A percentile compares a stretch with the other conserved stretches of the same genome.
phyloP scores from a whole-genome alignment of 30 jellyfish, hydroid and myxozoan genomes.

The Aurelia aurita region DNA sequence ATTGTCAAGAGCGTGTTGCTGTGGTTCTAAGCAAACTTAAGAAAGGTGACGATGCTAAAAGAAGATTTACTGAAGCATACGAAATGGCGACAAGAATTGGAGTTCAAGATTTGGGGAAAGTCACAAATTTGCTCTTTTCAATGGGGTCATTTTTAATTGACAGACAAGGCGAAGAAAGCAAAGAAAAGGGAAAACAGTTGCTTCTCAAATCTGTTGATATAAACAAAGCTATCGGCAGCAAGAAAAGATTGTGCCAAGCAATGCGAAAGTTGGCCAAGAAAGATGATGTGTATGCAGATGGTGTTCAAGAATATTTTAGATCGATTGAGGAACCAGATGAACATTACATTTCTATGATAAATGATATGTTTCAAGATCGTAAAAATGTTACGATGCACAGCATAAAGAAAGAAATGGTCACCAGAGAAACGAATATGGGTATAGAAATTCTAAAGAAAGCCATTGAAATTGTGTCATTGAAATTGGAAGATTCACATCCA shows the following conservation, averaged over 20 bases:
- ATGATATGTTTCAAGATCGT: neutral
- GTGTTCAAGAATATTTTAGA: neutral
- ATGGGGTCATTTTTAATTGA: neutral
- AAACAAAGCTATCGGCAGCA: neutral
- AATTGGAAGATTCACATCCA: neutral
- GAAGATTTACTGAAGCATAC: neutral
- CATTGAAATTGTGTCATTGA: neutral
- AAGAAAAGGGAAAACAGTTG: neutral
- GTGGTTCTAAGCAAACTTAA: neutral
- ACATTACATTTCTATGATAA: neutral
- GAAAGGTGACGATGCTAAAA: neutral
- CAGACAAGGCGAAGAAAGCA: neutral
- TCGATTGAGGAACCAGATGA: neutral
- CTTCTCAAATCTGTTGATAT: neutral
- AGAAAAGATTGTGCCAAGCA: neutral
- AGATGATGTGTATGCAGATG: no score
- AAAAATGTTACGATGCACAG: neutral
- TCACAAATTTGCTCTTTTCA: neutral
- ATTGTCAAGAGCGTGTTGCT: neutral
- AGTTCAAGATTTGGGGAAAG: neutral
- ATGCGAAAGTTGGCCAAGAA: no score
- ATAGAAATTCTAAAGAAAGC: neutral
- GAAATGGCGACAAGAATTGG: slow-evolving; percentile 6
- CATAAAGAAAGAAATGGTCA: neutral
- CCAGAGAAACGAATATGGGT: neutral